Conservation (phyloP, 1,140 invertebrate species). For the Bombus waltoni region DNA sequence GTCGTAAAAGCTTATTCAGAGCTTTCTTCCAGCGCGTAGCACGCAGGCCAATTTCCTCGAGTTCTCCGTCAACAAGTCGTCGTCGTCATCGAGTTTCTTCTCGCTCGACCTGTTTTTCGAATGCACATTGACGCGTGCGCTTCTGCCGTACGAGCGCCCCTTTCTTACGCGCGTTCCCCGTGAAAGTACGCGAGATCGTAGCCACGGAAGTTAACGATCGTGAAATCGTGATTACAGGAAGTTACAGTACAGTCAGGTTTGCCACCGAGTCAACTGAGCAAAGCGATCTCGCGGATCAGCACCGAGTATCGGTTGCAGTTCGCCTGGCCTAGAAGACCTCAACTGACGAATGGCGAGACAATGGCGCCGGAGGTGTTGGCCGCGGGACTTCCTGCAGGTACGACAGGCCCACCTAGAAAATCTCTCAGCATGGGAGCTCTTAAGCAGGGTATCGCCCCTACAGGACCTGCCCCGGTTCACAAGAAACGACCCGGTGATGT, state of each 20-base stretch:
- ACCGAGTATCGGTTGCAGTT: conserved; percentile 95
- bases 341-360: conserved; percentile 84
- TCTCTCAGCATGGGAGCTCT: conserved; percentile 93
- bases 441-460: conserved; percentile 85
- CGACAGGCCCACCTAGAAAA: conserved; percentile 87
- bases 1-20: background rate
- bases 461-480: conserved; percentile 84
- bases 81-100: background rate
- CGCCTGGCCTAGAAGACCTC: conserved; percentile 87
- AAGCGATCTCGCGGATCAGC: conserved; percentile 89
- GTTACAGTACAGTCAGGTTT: conserved; percentile 79
- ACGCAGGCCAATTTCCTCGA: background rate
- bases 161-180: background rate
- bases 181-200: background rate
- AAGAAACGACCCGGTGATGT: conserved; percentile 85
- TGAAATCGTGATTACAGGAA: conserved; percentile 70
- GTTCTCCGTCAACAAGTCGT: conserved; percentile 22
- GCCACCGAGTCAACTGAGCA: conserved; percentile 85
- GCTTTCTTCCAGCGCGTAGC: background rate
- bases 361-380: conserved; percentile 78
- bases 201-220: background rate
- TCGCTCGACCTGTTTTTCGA: conserved; percentile 12
- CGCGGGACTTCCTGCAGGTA: conserved; percentile 78
- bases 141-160: background rate
- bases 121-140: background rate